Evolutionary conservation across 2,113 vertebrate species (phyloP), one percentile per base, ranked within the genome.

Genomic region (Motacilla tschutschensis): DNA sequence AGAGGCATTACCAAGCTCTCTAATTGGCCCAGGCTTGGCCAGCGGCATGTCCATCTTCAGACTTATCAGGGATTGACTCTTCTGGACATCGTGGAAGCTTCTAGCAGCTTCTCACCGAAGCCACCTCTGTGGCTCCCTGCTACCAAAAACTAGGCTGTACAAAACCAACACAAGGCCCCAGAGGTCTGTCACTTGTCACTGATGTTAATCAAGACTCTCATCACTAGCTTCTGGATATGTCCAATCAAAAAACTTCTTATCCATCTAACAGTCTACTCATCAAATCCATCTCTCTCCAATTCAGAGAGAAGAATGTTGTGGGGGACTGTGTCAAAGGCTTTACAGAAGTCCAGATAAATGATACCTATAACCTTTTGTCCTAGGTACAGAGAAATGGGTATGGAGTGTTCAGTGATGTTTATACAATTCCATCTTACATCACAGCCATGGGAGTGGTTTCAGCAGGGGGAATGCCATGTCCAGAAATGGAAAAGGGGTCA

Each of bases 1-100:
- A 47, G 33, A 57, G 29, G 7, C 0, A 0, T 40, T 11, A 78
- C 10, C 8, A 47, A 0, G 17, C 3, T 33, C 12, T 66, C 24
- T 57, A 6, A 26, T 1, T 38, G 41, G 14, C 21, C 41, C 11
- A 78, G 51, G 0, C 2, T 33, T 67, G 35, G 18, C 43, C 43
- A 79, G 11, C 0, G 0, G 9, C 24, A 58, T 58, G 24, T 41
- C 29, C 35, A 48, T 48, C 24, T 48, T 35, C 53, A 58, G 29
- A 67, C 0, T 24, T 12, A 33, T 19, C 29, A 48, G 35, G 7
- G 29, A 29, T 19, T 41, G 29, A 2, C 35, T 58, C 43, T 35
- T 19, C 22, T 8, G 8, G 53, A 41, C 29, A 15, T 41, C 24
- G 29, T 24, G 8, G 25, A 67, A 48, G 9, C 29, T 67, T 48